Conservation (phyloP, 1,140 invertebrate species). For the Trichonephila clavata region DNA sequence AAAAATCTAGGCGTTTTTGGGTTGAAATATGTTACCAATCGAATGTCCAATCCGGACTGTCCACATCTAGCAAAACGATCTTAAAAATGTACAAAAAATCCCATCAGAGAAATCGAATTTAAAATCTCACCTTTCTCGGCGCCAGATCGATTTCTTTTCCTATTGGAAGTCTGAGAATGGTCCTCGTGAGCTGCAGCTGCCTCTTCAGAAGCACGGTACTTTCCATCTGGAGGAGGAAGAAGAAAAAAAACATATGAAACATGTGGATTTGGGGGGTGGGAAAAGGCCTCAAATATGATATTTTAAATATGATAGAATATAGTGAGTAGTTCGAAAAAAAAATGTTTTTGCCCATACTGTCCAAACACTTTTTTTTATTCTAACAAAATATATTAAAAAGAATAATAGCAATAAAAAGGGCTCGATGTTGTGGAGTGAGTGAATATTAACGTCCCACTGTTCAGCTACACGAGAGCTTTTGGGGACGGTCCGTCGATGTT, state of each 20-base stretch:
- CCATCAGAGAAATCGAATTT: neutral
- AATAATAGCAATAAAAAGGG: no score
- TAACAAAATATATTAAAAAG: no score
- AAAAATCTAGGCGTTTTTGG: neutral
- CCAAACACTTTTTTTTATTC: no score
- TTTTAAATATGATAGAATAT: no score
- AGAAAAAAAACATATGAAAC: neutral
- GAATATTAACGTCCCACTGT: no score
- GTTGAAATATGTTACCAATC: neutral
- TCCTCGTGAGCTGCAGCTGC: conserved; percentile 68
- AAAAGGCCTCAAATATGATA: no score
- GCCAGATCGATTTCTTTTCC: conserved; percentile 61
- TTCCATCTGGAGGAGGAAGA: conserved; percentile 41
- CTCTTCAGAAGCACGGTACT: conserved; percentile 64
- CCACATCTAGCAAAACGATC: neutral
- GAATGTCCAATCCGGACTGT: neutral
- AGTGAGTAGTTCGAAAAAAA: no score
- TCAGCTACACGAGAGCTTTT: no score
- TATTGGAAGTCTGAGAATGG: conserved; percentile 20
- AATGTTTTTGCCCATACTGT: no score
- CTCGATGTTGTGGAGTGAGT: no score
- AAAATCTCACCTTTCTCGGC: conserved; percentile 35
- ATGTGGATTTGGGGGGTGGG: no score
- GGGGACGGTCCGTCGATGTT: no score
- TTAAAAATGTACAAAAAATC: neutral